Conservation (phyloP, 2,113 vertebrate species). For the Clarias batrachus region DNA sequence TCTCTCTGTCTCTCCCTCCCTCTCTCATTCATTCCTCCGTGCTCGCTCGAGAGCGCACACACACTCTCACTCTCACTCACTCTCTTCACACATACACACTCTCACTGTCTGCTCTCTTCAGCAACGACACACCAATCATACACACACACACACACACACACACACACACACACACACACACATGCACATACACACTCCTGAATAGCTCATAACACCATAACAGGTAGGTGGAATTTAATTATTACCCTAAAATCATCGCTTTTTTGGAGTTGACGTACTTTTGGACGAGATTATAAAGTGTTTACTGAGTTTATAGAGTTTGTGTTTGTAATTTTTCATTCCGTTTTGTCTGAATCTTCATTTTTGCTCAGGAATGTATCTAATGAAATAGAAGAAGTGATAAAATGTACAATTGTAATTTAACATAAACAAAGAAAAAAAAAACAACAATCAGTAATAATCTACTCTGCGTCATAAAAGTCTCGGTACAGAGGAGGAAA, state of each 20-base stretch:
- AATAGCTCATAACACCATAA: background rate
- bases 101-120: conserved; percentile 29
- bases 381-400: background rate
- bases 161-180: background rate
- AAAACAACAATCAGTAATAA: background rate
- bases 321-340: background rate
- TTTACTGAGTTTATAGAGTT: background rate
- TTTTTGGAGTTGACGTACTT: background rate
- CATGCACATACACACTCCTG: background rate
- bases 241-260: background rate
- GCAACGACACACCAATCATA: conserved; percentile 8
- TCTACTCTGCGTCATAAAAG: too few relatives aligned
- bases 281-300: background rate
- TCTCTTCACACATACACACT: conserved; percentile 8
- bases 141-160: background rate
- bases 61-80: conserved; percentile 16
- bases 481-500: too few relatives aligned
- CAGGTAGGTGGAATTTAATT: background rate
- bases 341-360: background rate
- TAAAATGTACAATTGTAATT: background rate
- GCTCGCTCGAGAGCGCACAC: background rate
- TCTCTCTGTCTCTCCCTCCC: conserved; percentile 13
- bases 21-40: conserved; percentile 35
- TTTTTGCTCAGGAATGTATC: background rate
- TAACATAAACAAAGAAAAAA: background rate